Base-by-base conservation (phyloP, 2,888 invertebrate species). In the Perithous albicinctus region DNA sequence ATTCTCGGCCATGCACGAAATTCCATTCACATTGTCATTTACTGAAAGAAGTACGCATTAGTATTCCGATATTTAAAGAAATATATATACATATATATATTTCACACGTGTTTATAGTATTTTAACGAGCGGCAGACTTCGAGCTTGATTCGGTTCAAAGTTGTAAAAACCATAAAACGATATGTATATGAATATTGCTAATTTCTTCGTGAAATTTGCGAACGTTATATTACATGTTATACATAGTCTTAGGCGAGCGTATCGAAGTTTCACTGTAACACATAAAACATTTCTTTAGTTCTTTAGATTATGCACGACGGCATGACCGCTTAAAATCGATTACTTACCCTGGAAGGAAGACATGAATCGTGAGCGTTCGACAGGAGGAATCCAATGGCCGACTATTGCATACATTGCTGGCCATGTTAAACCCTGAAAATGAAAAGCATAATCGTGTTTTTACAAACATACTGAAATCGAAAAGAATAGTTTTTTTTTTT, bases 371-470 rank as follows among this genome's bases (percentile, higher is more conserved):
- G 95, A 96, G 69, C 96, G 93, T 90, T 96, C 96, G 6, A 94
- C 94, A n/a, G 95, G 93, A 7, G 96, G 96, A 83, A 96, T 96
- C 96, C 96, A 96, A 86, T 95, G 95, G 2, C 95, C 96, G 32
- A 96, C 96, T 78, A 96, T 93, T 0, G 96, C 95, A 89, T 96
- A 96, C 96, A 96, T 96, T 0, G 96, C 96, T 12, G 96, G 96
- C 96, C 96, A 96, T 10, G 96, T 96, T 75, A 96, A 90, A 32
- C 96, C 96, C 94, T 95, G 84, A 73, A 90, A 82, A 74, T 70
- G 66, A 35, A 38, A 38, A 67, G 38, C 10, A 43, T 29, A 26
- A 51, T 41, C 43, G 41, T 41, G 15, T 32, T 63, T n/a, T 23
- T 32, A 56, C 15, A 15, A 12, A 10, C 1, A 32, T 59, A 15